Base-by-base conservation (phyloP, 2,888 invertebrate species). In the Itoplectis maculator region DNA sequence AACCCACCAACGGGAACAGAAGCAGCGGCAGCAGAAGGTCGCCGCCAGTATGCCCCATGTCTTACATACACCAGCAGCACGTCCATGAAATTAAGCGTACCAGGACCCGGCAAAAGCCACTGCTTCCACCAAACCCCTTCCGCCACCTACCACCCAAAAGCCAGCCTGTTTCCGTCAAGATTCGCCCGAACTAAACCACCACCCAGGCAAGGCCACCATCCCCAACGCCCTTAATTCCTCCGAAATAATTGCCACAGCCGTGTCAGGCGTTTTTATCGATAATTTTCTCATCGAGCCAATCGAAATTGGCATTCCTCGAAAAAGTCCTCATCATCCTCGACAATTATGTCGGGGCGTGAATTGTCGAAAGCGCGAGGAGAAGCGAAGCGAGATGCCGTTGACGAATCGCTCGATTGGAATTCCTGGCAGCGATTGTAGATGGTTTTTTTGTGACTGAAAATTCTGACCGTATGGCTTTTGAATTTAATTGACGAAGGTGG, bases 1-100 rank as follows among this genome's bases (percentile, higher is more conserved):
- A 65, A 49, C 72, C 76, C 15, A 68, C 79, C 45, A 56, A 59
- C 68, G 70, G 42, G 63, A 83, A 74, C 73, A 80, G 80, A 70
- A 70, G 18, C 37, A 61, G 40, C 11, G 37, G 66, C 59, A 73
- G 63, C 80, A 76, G 65, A 83, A 81, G 82, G 73, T 68, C 66
- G 63, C 75, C 63, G 79, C 79, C 74, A 68, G 69, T 73, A 69
- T 61, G 88, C 81, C 84, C 82, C 79, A 76, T 83, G 79, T 83
- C 82, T 79, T 82, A 77, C 82, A 76, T 82, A 73, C 49, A 83
- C 82, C 82, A 83, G 82, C 86, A 86, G 86, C 84, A 88, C 88
- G 87, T 89, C 89, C 88, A 89, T 89, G 88, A 90, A 90, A 90
- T 89, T 89, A 90, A 89, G 89, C 88, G 89, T 87, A 87, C 87